These are phyloP conservation scores for Plagodis dolabraria DNA, from an alignment of 2,888 invertebrate genomes.

Conservation along the genomic window DNA sequence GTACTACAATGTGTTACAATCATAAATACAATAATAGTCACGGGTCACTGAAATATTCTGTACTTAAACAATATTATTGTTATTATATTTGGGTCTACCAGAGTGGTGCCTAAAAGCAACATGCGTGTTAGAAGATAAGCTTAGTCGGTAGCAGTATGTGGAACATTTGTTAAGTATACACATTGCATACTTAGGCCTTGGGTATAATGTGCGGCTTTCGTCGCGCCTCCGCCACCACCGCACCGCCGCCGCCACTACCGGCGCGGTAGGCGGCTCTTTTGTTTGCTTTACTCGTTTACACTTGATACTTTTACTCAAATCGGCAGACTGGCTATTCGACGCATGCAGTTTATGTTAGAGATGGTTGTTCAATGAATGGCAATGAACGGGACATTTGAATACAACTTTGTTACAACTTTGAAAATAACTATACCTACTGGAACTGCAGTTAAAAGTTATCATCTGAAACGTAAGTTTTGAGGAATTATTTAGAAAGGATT, in stretches of 20 bases:
- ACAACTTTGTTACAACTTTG: too few species aligned
- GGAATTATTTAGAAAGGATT: too few species aligned
- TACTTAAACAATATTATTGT: background rate
- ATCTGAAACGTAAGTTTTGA: too few species aligned
- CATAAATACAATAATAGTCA: too few species aligned
- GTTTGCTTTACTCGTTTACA: slow-evolving; percentile 44
- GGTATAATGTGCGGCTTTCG: slow-evolving; percentile 24
- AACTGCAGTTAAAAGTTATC: too few species aligned
- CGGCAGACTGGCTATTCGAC: slow-evolving; percentile 17
- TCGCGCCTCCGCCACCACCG: slow-evolving; percentile 1
- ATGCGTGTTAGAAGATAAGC: slow-evolving; percentile 41
- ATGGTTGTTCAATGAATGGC: slow-evolving; percentile 12
- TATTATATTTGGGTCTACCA: slow-evolving; percentile 7
- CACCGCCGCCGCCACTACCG: slow-evolving; percentile 13
- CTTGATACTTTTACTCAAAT: slow-evolving; percentile 35
- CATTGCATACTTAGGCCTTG: slow-evolving; percentile 25
- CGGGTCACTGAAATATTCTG: too few species aligned
- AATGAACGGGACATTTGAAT: too few species aligned
- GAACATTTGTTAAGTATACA: slow-evolving; percentile 39
- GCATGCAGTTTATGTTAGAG: slow-evolving; percentile 21
- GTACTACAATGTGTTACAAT: too few species aligned
- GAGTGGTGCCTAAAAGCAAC: slow-evolving; percentile 16
- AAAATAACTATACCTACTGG: too few species aligned
- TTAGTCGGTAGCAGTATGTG: slow-evolving; percentile 38
- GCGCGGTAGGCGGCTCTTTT: slow-evolving; percentile 27